Evolutionary conservation across 2,113 vertebrate species (phyloP).

Genomic region (Lampris incognitus): DNA sequence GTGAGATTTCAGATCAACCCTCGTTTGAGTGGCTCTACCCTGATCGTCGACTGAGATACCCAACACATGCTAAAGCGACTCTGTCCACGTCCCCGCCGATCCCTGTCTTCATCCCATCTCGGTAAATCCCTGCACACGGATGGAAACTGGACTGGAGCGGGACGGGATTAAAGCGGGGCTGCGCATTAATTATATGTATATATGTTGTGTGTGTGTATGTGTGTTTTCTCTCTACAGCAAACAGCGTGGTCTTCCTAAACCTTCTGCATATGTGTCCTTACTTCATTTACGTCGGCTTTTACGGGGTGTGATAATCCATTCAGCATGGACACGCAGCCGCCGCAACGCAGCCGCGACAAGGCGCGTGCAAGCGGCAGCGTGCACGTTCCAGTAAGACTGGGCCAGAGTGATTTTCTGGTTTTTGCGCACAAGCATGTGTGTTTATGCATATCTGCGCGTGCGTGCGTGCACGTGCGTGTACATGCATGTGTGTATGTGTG

Average conservation of each 20-base stretch:
- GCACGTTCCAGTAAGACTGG: no score
- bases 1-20: no score
- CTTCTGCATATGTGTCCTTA: slow-evolving; percentile 4
- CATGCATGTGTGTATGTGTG: slow-evolving; percentile 1
- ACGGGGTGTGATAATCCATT: slow-evolving; percentile 59
- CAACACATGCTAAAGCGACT: no score
- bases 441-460: not conserved
- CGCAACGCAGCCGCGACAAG: slow-evolving; percentile 36
- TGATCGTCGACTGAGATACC: no score
- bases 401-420: no score
- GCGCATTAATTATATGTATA: not conserved
- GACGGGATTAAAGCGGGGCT: slow-evolving; percentile 5
- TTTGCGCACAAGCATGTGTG: no score
- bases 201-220: not conserved
- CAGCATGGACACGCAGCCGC: slow-evolving; percentile 21
- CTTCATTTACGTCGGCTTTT: slow-evolving; percentile 45
- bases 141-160: not conserved
- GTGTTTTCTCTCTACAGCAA: not conserved
- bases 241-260: slow-evolving; percentile 4
- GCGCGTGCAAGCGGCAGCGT: not conserved
- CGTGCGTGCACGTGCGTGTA: slow-evolving; percentile 3
- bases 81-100: no score
- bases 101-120: no score
- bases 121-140: not conserved
- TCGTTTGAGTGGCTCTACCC: no score